phyloP scores from a whole-genome alignment of 2,888 invertebrate genomes.

The Sylvicola cinctus region DNA sequence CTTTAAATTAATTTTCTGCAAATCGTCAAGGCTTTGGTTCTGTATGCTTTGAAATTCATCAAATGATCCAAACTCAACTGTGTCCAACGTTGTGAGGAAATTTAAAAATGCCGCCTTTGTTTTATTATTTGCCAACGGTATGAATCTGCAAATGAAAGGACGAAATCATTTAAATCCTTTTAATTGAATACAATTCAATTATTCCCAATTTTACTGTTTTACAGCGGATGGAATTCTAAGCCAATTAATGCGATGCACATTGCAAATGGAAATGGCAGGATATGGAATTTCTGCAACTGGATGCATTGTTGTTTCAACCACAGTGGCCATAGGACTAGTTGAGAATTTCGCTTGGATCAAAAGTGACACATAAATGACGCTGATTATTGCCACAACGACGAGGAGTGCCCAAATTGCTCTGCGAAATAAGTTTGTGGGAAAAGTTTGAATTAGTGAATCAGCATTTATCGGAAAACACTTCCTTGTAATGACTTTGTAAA shows the following conservation, averaged over 20 bases:
- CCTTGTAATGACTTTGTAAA: too few species aligned
- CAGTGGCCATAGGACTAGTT: constrained; percentile 13
- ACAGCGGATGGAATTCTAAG: constrained; percentile 14
- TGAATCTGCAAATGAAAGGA: constrained; percentile 9
- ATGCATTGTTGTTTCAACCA: constrained; percentile 20
- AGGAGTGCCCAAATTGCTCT: constrained; percentile 4
- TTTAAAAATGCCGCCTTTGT: constrained; percentile 11
- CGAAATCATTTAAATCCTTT: neutral
- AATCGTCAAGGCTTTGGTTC: constrained; percentile 9
- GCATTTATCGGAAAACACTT: neutral
- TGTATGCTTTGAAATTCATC: constrained; percentile 14
- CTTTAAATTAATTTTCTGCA: constrained; percentile 15
- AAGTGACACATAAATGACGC: constrained; percentile 3
- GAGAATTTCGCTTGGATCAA: constrained; percentile 4
- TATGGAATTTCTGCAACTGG: constrained; percentile 19
- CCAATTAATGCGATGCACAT: constrained; percentile 21
- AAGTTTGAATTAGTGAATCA: neutral
- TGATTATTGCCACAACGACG: constrained; percentile 2
- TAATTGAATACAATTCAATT: neutral
- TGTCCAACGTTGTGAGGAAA: constrained; percentile 15
- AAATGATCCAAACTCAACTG: constrained; percentile 17
- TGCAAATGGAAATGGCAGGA: constrained; percentile 20
- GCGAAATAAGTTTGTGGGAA: too few species aligned
- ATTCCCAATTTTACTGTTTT: constrained; percentile 2
- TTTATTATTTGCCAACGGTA: constrained; percentile 12